These are phyloP conservation scores for Himalopsyche kuldschensis DNA, from an alignment of 2,888 invertebrate species.

Conservation along the genomic window DNA sequence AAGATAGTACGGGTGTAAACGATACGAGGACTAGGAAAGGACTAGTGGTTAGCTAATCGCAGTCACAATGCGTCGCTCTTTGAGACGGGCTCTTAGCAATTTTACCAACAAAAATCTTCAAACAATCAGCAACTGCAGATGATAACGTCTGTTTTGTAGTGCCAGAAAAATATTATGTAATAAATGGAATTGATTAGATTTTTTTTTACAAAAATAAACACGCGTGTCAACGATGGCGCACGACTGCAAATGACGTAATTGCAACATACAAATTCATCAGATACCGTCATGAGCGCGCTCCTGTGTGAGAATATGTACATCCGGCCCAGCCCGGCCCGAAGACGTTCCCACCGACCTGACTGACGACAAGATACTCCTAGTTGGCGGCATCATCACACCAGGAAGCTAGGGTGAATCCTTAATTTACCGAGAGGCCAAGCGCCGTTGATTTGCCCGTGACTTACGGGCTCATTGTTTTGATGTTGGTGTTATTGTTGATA, in stretches of 20 bases:
- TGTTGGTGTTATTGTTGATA: background rate
- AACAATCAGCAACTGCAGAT: too few species aligned
- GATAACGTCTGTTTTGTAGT: too few species aligned
- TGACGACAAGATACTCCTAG: background rate
- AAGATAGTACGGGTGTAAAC: too few species aligned
- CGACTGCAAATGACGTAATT: constrained; percentile 7
- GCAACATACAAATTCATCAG: constrained; percentile 23
- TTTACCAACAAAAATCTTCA: too few species aligned
- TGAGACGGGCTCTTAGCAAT: too few species aligned
- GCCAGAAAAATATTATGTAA: too few species aligned
- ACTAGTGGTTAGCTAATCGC: too few species aligned
- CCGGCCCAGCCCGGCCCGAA: constrained; percentile 18
- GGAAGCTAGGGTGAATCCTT: background rate
- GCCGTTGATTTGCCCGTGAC: background rate
- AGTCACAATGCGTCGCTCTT: too few species aligned
- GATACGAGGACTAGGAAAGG: too few species aligned
- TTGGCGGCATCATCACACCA: background rate
- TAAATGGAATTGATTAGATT: too few species aligned
- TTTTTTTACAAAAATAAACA: too few species aligned
- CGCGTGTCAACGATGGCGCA: background rate
- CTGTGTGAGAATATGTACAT: constrained; percentile 33
- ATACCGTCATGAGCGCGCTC: constrained; percentile 4
- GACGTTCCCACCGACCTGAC: background rate
- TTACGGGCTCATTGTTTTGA: background rate
- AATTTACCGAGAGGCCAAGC: background rate